Percentiles rank a stretch among this genome's conserved stretches.
These are phyloP conservation scores for Rhinophrynus dorsalis DNA, from an alignment of 2,797 vertebrate genomes.

Conservation along the genomic window DNA sequence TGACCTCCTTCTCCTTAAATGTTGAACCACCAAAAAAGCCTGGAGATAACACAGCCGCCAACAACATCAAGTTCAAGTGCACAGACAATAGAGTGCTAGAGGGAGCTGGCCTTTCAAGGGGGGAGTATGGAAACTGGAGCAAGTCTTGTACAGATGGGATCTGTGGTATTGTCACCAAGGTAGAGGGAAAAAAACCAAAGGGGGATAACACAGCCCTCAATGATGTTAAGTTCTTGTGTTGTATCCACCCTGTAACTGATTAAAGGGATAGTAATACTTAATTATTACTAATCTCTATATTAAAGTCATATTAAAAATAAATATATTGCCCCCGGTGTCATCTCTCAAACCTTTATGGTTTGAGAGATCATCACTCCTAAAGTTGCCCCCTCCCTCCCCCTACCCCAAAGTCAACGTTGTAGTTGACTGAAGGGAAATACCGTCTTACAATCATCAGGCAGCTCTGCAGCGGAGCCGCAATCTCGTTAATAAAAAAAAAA, in stretches of 20 bases:
- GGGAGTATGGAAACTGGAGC: constrained; percentile 57
- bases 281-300: no score
- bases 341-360: no score
- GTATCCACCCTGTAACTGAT: neutral
- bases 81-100: constrained; percentile 61
- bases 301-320: no score
- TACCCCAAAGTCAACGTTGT: no score
- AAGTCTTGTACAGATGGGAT: constrained; percentile 59
- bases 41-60: constrained; percentile 63
- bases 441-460: no score
- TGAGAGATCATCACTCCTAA: no score
- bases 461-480: no score
- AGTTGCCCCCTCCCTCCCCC: no score
- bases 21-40: constrained; percentile 60
- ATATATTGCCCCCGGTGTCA: no score
- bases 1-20: constrained; percentile 66
- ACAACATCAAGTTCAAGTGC: constrained; percentile 70
- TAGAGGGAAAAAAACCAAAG: constrained; percentile 50
- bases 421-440: no score
- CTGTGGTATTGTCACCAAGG: constrained; percentile 67
- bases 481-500: no score
- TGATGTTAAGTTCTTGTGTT: neutral
- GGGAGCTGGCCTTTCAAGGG: constrained; percentile 54
- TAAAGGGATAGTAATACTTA: no score
- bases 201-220: neutral